Base-by-base conservation (phyloP, 2,888 invertebrate genomes). In the Thecocarcelia acutangulata region DNA sequence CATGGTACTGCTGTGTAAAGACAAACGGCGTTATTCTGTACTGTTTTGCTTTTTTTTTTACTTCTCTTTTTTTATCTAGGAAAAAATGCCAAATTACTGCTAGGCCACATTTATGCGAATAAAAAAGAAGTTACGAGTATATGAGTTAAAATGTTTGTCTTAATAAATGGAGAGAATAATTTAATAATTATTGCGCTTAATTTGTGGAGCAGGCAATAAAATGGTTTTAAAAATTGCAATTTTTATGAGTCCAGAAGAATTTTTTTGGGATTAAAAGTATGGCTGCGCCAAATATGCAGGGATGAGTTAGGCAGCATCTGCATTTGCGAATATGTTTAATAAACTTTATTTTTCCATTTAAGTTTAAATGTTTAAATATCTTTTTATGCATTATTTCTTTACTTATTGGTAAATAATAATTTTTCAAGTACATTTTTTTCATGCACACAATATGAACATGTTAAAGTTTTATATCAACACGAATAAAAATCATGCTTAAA, bases 1-100 rank as follows among this genome's bases (percentile, higher is more conserved):
- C 78, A 82, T 70, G 82, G 70, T 75, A 74, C 72, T 40, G 56
- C 28, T 63, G 11, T 44, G 44, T 13, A 78, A 46, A 78, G 66
- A 66, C 72, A 78, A 66, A 66, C 48, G 58, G 42, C 24, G 58
- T 64, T 59, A 5, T 44, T 50, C 21, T 24, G 11, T n/a, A n/a
- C n/a, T n/a, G n/a, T n/a, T n/a, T n/a, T n/a, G 13, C 24, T n/a
- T 33, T 19, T 70, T 48, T 59, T 59, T 42, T 24, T n/a, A 1
- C 5, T 33, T 4, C 28, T 28, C n/a, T n/a, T n/a, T 11, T 48
- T 58, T 9, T n/a, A 66, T n/a, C 44, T 64, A 46, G 54, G 33
- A 64, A 50, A 46, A 46, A 40, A 52, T 33, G 21, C 58, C 58
- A 78, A 78, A 78, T 78, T 66, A 78, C 77, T 64, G 42, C 52